Percentiles rank a stretch among this genome's conserved stretches.
phyloP scores from a whole-genome alignment of 2,888 invertebrate species.

The Brachyptera risi region DNA sequence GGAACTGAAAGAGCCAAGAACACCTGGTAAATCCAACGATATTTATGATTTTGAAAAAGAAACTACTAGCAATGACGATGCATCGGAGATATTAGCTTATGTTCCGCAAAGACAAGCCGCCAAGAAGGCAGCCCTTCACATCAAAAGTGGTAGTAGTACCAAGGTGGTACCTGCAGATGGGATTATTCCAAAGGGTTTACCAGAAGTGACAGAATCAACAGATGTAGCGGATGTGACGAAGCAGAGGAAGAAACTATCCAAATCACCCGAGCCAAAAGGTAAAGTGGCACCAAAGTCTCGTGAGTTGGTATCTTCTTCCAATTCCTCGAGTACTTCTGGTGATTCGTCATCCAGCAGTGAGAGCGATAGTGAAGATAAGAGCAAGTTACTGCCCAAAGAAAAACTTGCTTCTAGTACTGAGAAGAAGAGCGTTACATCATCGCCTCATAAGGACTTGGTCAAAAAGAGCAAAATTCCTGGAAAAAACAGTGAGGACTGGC shows the following conservation, averaged over 20 bases:
- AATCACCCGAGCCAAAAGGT: slow-evolving; percentile 19
- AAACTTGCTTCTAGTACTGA: no score
- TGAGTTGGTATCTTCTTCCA: slow-evolving; percentile 42
- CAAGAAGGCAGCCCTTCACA: slow-evolving; percentile 86
- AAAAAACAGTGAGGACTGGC: slow-evolving; percentile 54
- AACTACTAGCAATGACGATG: slow-evolving; percentile 42
- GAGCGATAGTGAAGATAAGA: slow-evolving; percentile 48
- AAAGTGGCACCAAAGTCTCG: slow-evolving; percentile 23
- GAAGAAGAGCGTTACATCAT: slow-evolving; percentile 21
- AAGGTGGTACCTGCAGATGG: slow-evolving; percentile 47
- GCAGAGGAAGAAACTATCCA: slow-evolving; percentile 23
- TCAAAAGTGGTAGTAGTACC: slow-evolving; percentile 69
- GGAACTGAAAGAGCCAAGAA: slow-evolving; percentile 28
- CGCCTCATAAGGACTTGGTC: slow-evolving; percentile 23
- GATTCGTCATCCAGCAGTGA: slow-evolving; percentile 46
- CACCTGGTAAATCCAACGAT: slow-evolving; percentile 42
- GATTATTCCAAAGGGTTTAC: slow-evolving; percentile 40
- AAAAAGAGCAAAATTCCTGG: slow-evolving; percentile 32
- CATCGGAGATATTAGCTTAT: slow-evolving; percentile 65
- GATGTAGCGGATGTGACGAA: slow-evolving; percentile 43
- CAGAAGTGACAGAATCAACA: slow-evolving; percentile 29
- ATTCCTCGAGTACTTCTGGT: slow-evolving; percentile 50
- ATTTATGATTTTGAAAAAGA: slow-evolving; percentile 61
- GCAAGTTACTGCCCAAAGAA: slow-evolving; percentile 9
- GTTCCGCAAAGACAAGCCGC: slow-evolving; percentile 89